Percentiles rank a stretch among this genome's conserved stretches.
Conservation (phyloP, 2,888 invertebrate species). For the Metalampra italica region DNA sequence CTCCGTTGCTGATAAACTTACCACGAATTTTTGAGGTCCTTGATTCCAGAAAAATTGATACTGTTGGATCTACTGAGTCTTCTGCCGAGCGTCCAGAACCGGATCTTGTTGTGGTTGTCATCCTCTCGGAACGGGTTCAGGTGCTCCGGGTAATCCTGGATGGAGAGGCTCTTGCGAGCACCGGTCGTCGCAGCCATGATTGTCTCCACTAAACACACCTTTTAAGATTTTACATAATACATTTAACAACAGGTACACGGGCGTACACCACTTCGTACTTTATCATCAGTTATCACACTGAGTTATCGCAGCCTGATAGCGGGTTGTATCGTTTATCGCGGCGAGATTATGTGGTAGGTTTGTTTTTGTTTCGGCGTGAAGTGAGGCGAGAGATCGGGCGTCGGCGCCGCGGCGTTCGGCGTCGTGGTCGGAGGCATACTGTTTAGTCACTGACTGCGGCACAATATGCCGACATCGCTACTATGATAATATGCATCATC, state of each 20-base stretch:
- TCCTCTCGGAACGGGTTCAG: constrained; percentile 87
- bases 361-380: constrained; percentile 53
- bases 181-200: constrained; percentile 63
- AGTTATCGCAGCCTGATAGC: constrained; percentile 66
- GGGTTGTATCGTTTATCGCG: constrained; percentile 59
- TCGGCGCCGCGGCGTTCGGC: constrained; percentile 46
- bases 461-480: constrained; percentile 17
- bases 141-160: constrained; percentile 86
- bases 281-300: constrained; percentile 74
- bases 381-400: constrained; percentile 10
- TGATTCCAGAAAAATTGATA: constrained; percentile 79
- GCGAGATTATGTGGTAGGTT: constrained; percentile 62
- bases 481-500: background rate
- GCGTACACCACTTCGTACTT: constrained; percentile 61
- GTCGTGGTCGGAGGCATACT: constrained; percentile 55
- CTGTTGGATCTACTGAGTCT: constrained; percentile 78
- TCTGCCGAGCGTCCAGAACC: constrained; percentile 79
- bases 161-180: constrained; percentile 74
- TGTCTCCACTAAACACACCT: constrained; percentile 38
- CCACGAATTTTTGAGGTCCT: constrained; percentile 79
- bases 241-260: constrained; percentile 29
- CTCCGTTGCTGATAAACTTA: constrained; percentile 44
- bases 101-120: constrained; percentile 79
- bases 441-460: constrained; percentile 18
- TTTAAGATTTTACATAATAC: constrained; percentile 66